Percentiles rank a stretch among this genome's conserved stretches.
These are phyloP conservation scores for Procambarus clarkii DNA, from an alignment of 1,140 invertebrate species.

Conservation along the genomic window DNA sequence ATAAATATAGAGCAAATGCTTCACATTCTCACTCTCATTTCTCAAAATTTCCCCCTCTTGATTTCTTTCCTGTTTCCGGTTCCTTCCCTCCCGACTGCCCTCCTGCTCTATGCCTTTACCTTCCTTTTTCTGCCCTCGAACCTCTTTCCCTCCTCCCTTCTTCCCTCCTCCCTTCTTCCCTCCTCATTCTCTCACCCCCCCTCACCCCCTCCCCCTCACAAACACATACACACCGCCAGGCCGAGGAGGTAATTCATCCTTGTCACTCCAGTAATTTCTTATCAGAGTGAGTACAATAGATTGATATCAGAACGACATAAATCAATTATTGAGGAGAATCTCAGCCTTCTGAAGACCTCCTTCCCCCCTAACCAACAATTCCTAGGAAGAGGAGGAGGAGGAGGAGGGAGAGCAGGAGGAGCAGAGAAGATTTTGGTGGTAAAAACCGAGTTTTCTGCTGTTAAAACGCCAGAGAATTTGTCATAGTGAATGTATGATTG, in stretches of 20 bases:
- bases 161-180: too few species aligned
- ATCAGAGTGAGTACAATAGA: constrained; percentile 45
- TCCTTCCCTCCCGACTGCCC: too few species aligned
- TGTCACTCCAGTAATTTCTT: constrained; percentile 55
- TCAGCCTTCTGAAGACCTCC: background rate
- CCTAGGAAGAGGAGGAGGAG: background rate
- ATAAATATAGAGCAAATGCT: too few species aligned
- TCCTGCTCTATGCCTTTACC: too few species aligned
- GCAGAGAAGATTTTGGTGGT: background rate
- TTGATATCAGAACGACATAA: constrained; percentile 59
- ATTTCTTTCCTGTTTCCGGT: too few species aligned
- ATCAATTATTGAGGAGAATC: constrained; percentile 54
- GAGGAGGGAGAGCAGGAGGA: background rate
- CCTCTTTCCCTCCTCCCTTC: too few species aligned
- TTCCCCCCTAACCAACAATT: background rate
- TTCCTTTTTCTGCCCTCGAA: too few species aligned
- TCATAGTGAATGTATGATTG: constrained; percentile 25
- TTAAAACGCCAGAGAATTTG: constrained; percentile 25
- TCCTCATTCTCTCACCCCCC: background rate
- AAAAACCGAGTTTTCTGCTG: constrained; percentile 15
- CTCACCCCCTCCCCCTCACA: background rate
- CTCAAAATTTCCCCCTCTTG: too few species aligned
- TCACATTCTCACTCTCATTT: too few species aligned
- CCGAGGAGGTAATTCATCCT: background rate
- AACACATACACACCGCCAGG: background rate